Conservation (phyloP, 2,888 invertebrate genomes). For the Oscheius onirici region DNA sequence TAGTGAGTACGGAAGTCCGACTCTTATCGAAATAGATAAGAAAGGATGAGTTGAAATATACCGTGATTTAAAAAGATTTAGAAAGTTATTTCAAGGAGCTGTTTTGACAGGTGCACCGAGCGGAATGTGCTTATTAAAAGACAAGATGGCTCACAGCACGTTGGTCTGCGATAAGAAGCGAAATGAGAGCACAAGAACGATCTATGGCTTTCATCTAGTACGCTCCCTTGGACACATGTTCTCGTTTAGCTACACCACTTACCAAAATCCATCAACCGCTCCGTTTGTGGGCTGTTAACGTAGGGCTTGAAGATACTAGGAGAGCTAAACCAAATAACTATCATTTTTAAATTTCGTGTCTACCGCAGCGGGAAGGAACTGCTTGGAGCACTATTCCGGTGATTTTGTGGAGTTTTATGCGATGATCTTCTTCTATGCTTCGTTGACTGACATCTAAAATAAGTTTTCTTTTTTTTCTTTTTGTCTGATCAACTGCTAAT, state of each 20-base stretch:
- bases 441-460: slow-evolving; percentile 54
- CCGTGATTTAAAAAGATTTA: background rate
- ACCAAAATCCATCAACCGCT: slow-evolving; percentile 33
- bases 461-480: background rate
- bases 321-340: background rate
- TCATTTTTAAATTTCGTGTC: background rate
- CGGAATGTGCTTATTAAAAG: slow-evolving; percentile 11
- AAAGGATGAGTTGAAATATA: background rate
- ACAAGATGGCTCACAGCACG: slow-evolving; percentile 11
- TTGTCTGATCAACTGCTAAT: no score
- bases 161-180: slow-evolving; percentile 13
- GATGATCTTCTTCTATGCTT: slow-evolving; percentile 54
- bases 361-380: slow-evolving; percentile 54
- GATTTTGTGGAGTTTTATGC: slow-evolving; percentile 48
- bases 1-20: no score
- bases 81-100: background rate
- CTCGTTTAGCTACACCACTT: slow-evolving; percentile 2
- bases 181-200: slow-evolving; percentile 10
- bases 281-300: slow-evolving; percentile 15
- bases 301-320: slow-evolving; percentile 30
- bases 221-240: background rate
- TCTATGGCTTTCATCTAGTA: slow-evolving; percentile 23
- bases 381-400: slow-evolving; percentile 66
- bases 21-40: background rate
- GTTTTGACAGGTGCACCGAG: background rate